Base-by-base conservation (phyloP, 30 jellyfish, hydroid and myxozoan genomes). In the Phacellophora camtschatica region DNA sequence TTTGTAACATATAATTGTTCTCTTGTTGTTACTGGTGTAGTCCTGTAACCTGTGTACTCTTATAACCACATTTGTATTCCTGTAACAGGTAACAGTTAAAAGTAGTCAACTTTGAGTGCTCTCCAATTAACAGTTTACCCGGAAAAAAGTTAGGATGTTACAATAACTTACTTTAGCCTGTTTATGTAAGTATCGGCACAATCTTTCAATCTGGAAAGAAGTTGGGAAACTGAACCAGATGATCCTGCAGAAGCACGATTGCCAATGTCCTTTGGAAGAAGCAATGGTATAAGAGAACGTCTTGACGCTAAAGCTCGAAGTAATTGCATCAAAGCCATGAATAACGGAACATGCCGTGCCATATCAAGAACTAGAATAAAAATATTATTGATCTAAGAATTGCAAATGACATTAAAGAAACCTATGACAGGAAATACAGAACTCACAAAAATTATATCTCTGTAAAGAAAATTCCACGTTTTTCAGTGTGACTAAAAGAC, bases 291-390 rank as follows among this genome's bases (percentile, higher is more conserved):
- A 28, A 75, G 83, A 28, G 28, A 23, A 12, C 42, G 36, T 9
- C 36, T 42, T 28, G 96, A 71, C 13, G 95, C 87, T 8, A 92
- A 64, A 18, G 98, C 89, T 24, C 95, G 84, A 0, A 92, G 78
- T 45, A 86, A 28, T 32, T 57, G 53, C 95, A 92, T 74, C 32
- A 92, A 64, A 29, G 97, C 88, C 35, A 65, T 89, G 84, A 87
- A 92, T 28, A 92, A 55, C 16, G 96, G 97, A 20, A 92, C 75
- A 66, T 92, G 98, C n/a, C 90, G 95, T 1, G 98, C 91, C 98
- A 92, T 92, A 55, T 92, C 98, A n/a, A 92, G 89, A 11, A 92
- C 98, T 92, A 48, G 32, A 77, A 75, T 13, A 32, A 48, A 53
- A 74, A 43, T 23, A 0, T 2, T 41, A n/a, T n/a, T n/a, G n/a